Evolutionary conservation across 2,797 vertebrate genomes (phyloP), one percentile per base, ranked within the genome.

Genomic region (Crocodylus rhombifer): DNA sequence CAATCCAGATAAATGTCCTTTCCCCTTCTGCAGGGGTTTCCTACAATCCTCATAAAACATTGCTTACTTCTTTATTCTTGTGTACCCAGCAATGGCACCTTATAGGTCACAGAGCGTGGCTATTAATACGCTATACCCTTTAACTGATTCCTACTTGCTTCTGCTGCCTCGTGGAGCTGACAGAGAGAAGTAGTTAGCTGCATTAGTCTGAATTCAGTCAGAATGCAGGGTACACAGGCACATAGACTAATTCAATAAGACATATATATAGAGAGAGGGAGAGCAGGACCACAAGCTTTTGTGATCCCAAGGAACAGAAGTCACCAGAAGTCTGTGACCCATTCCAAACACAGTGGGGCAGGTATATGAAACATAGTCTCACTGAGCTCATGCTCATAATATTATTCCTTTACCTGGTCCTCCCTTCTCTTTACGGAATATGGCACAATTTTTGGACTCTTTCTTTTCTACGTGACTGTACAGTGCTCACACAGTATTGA

Each of bases 101-200:
- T 90, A 95, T 94, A 86, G 0, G 73, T 84, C 61, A 21, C 7
- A 33, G 58, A 89, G 69, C 71, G 76, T 58, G 67, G 33, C 84
- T 94, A 86, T 33, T 78, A 84, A 69, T 69, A 78, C 42, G 77
- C 25, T 33, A 18, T 33, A 13, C 42, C 11, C 67, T 56, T 95
- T 96, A 96, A 94, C 84, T 16, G 73, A 87, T 58, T 94, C 82
- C 81, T 65, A 69, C 36, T 56, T 62, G 16, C 82, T 42, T 84
- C 77, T 33, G 64, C 12, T 60, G 8, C 26, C 21, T 2, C 65
- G 58, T n/a, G 69, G 75, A 1, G 23, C n/a, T 62, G 1, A 1
- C 33, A 36, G 33, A 63, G 83, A 77, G 90, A 73, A 21, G 51
- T 33, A 51, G 42, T 51, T 10, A 51, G 42, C 42, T 51, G 42